Evolutionary conservation across 35 echinoderm and acorn worm genomes (phyloP).

Genomic region (Diadema setosum): DNA sequence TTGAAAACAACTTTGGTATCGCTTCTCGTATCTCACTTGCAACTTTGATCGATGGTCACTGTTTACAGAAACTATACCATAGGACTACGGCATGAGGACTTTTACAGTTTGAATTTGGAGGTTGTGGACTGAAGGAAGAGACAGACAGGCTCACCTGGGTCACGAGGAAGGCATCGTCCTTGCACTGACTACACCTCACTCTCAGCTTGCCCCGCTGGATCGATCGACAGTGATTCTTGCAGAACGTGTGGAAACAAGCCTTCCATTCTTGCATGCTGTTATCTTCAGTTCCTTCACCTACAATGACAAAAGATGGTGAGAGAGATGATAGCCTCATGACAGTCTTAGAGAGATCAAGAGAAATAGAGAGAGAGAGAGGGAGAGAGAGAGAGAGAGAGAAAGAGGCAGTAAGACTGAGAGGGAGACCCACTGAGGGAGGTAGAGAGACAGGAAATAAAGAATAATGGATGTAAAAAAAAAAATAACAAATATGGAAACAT

Average conservation of each 20-base stretch:
- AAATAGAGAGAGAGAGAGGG: background rate
- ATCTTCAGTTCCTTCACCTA: background rate
- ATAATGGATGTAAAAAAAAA: background rate
- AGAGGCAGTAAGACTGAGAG: background rate
- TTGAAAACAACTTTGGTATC: background rate
- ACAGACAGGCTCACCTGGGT: slow-evolving; percentile 6
- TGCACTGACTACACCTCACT: slow-evolving; percentile 57
- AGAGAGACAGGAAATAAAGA: background rate
- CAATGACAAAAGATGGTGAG: no score
- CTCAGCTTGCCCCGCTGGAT: slow-evolving; percentile 55
- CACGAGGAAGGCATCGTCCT: slow-evolving; percentile 33
- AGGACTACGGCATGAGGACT: background rate
- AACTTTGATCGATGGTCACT: background rate
- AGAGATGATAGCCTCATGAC: no score
- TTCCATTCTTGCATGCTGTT: background rate
- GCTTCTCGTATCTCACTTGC: background rate
- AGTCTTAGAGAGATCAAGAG: background rate
- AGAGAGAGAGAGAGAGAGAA: background rate
- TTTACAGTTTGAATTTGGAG: background rate
- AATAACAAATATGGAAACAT: background rate
- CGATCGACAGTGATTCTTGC: slow-evolving; percentile 14
- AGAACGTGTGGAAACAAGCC: slow-evolving; percentile 42
- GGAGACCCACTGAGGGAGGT: background rate
- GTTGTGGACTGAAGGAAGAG: background rate
- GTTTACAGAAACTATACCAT: background rate